Conservation (phyloP, 2,797 vertebrate species). For the Rhinichthys osculus region DNA sequence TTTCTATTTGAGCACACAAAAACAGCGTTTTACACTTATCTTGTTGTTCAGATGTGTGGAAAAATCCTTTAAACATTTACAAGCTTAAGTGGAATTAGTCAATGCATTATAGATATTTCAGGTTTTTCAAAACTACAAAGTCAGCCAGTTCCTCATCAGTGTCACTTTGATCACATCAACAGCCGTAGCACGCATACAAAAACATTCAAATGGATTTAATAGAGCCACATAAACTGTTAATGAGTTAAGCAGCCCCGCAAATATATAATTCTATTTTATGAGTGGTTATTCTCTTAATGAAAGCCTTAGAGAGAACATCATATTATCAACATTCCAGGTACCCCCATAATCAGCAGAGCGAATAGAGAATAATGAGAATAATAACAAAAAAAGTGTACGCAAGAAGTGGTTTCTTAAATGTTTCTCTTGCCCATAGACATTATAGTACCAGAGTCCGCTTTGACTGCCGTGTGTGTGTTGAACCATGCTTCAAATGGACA, state of each 20-base stretch:
- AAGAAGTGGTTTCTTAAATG: slow-evolving; percentile 13
- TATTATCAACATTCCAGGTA: slow-evolving; percentile 29
- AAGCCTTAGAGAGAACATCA: slow-evolving; percentile 27
- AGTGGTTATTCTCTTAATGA: slow-evolving; percentile 15
- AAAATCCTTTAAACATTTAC: slow-evolving; percentile 12
- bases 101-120: slow-evolving; percentile 36
- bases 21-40: not conserved
- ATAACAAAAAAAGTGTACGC: not conserved
- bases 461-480: not conserved
- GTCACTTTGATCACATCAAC: slow-evolving; percentile 5
- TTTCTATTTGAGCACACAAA: not conserved
- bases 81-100: slow-evolving; percentile 7
- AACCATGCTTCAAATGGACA: not conserved
- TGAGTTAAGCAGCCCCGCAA: slow-evolving; percentile 15
- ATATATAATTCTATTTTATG: slow-evolving; percentile 12
- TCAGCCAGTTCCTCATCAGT: slow-evolving; percentile 14
- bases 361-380: not conserved
- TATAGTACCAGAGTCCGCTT: not conserved
- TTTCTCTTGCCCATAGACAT: not conserved
- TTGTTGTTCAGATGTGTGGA: slow-evolving; percentile 10
- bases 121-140: slow-evolving; percentile 1
- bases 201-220: slow-evolving; percentile 27
- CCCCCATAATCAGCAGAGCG: slow-evolving; percentile 13
- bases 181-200: not conserved
- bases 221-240: slow-evolving; percentile 19